Conservation (phyloP, 1,140 invertebrate genomes). For the Euwallacea similis region DNA sequence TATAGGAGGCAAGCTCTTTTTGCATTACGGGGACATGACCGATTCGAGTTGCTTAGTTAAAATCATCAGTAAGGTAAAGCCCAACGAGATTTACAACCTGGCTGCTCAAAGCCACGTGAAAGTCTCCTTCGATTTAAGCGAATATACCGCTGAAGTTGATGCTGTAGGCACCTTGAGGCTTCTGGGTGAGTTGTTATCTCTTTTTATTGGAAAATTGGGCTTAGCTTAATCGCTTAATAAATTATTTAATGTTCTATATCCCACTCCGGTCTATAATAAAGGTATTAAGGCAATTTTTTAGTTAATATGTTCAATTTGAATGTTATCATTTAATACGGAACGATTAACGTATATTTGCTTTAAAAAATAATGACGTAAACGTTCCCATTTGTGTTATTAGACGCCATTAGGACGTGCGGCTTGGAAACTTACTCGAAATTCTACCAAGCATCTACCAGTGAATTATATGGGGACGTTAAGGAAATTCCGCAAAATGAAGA, state of each 20-base stretch:
- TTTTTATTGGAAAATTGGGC: neutral
- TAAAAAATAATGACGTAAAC: neutral
- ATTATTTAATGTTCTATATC: too few relatives aligned
- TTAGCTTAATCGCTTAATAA: neutral
- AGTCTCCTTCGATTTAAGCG: conserved; percentile 95
- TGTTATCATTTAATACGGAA: too few relatives aligned
- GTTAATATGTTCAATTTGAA: too few relatives aligned
- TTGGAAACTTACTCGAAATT: conserved; percentile 85
- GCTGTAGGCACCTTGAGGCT: conserved; percentile 94
- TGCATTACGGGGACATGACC: conserved; percentile 99
- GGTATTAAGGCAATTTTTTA: too few relatives aligned
- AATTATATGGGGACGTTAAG: conserved; percentile 96
- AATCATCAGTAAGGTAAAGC: conserved; percentile 81
- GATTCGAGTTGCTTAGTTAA: conserved; percentile 97
- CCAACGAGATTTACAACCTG: conserved; percentile 97
- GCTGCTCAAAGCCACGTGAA: conserved; percentile 99
- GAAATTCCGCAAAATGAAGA: conserved; percentile 97
- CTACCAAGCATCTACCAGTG: conserved; percentile 98
- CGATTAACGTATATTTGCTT: neutral
- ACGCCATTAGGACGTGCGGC: conserved; percentile 92
- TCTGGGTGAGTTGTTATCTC: conserved; percentile 53
- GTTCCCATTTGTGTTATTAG: conserved; percentile 51
- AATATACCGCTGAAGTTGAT: conserved; percentile 99
- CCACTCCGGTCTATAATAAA: too few relatives aligned
- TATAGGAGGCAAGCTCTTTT: conserved; percentile 74